Percentiles rank a stretch among this genome's conserved stretches.
These are phyloP conservation scores for Henicopernis longicauda DNA, from an alignment of 2,113 vertebrate genomes.

Conservation along the genomic window DNA sequence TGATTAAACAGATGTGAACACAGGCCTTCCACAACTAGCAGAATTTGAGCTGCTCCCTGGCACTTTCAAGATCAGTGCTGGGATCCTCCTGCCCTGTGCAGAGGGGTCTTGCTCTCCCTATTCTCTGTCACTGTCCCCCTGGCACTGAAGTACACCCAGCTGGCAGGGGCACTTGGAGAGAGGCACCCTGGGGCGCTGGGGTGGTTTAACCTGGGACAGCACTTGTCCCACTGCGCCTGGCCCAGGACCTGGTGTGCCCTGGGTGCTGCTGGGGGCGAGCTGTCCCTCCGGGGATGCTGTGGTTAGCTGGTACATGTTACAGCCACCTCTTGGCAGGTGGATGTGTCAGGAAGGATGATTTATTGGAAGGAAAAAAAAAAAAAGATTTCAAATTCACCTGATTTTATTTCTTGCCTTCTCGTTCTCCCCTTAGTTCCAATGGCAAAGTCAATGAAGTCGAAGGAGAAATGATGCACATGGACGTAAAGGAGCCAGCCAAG, in stretches of 20 bases:
- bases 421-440: slow-evolving; percentile 49
- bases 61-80: not conserved
- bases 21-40: not conserved
- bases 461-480: slow-evolving; percentile 76
- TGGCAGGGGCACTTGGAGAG: not conserved
- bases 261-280: not conserved
- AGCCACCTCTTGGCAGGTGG: not conserved
- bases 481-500: slow-evolving; percentile 84
- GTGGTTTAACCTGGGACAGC: not conserved
- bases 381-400: not conserved
- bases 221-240: fast-evolving
- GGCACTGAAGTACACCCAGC: not conserved
- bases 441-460: slow-evolving; percentile 77
- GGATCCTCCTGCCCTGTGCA: not conserved
- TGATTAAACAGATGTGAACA: not conserved
- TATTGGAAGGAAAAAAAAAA: not conserved
- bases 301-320: not conserved
- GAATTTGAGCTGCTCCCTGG: not conserved
- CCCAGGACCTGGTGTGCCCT: not conserved
- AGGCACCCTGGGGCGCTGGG: not conserved
- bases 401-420: not conserved
- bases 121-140: not conserved
- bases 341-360: not conserved
- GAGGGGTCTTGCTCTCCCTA: not conserved
- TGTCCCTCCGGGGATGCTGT: not conserved